These are phyloP conservation scores for Achlya flavicornis DNA, from an alignment of 2,888 invertebrate genomes.

Conservation along the genomic window DNA sequence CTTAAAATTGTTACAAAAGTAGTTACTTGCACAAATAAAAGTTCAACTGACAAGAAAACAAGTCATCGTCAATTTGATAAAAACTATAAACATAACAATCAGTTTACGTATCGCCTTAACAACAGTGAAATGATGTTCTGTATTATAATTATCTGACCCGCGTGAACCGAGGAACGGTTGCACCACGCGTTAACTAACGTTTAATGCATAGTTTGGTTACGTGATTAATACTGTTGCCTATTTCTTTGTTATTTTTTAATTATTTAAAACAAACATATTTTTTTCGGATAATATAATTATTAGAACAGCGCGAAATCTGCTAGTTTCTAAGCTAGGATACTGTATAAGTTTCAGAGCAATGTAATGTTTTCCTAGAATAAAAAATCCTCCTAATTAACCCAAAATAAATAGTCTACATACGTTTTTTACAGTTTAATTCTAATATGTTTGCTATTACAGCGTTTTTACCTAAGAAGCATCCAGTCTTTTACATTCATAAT, in stretches of 20 bases:
- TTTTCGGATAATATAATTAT: no score
- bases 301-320: no score
- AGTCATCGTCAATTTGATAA: conserved; percentile 37
- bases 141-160: conserved; percentile 63
- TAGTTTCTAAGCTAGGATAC: no score
- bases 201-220: conserved; percentile 13
- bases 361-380: no score
- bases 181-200: background rate
- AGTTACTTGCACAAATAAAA: background rate
- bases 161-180: conserved; percentile 38
- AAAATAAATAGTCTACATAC: no score
- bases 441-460: no score
- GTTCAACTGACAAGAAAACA: conserved; percentile 3
- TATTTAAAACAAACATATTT: no score
- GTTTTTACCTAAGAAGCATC: no score
- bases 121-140: conserved; percentile 50
- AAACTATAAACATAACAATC: conserved; percentile 53
- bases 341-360: no score
- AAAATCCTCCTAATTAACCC: no score
- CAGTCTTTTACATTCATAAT: no score
- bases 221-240: background rate
- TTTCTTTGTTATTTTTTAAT: background rate
- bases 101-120: conserved; percentile 49
- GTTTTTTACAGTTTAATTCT: background rate
- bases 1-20: background rate